Evolutionary conservation across 2,888 invertebrate genomes (phyloP).

Genomic region (Euproctis similis): DNA sequence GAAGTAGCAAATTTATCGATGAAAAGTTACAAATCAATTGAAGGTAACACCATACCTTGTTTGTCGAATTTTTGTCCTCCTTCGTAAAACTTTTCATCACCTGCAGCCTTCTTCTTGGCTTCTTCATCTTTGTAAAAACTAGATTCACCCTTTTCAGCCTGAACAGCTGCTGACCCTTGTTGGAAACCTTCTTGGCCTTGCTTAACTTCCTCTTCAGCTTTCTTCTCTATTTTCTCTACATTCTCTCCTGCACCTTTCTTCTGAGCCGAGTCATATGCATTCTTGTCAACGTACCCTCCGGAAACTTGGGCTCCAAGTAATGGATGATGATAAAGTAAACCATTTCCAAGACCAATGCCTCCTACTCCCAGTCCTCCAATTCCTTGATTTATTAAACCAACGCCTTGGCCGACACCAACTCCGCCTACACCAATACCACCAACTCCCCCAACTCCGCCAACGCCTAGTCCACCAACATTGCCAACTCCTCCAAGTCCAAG

Average conservation of each 20-base stretch:
- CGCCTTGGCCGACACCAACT: slow-evolving; percentile 28
- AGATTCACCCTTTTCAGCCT: slow-evolving; percentile 70
- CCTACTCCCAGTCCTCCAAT: slow-evolving; percentile 50
- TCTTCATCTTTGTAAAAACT: slow-evolving; percentile 72
- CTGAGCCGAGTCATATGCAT: slow-evolving; percentile 73
- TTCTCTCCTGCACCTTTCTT: slow-evolving; percentile 75
- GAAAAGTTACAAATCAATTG: too few relatives aligned
- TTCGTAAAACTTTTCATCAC: slow-evolving; percentile 76
- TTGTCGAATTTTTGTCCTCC: slow-evolving; percentile 76
- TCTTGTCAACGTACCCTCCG: slow-evolving; percentile 72
- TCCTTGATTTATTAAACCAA: slow-evolving; percentile 47
- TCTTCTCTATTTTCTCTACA: slow-evolving; percentile 71
- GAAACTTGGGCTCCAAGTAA: slow-evolving; percentile 54
- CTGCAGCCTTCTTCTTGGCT: slow-evolving; percentile 75
- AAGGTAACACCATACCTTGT: slow-evolving; percentile 53
- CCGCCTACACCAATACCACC: slow-evolving; percentile 34
- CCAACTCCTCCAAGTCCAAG: slow-evolving; percentile 31
- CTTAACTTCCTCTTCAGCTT: slow-evolving; percentile 71
- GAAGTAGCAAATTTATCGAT: slow-evolving; percentile 19
- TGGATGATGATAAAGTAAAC: slow-evolving; percentile 60
- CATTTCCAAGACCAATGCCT: slow-evolving; percentile 39
- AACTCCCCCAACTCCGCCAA: slow-evolving; percentile 29
- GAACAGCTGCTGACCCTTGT: slow-evolving; percentile 72
- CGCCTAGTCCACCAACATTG: slow-evolving; percentile 31
- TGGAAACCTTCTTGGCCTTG: slow-evolving; percentile 75